Evolutionary conservation across 2,113 vertebrate species (phyloP), one percentile per base, ranked within the genome.

Genomic region (Lophius piscatorius): DNA sequence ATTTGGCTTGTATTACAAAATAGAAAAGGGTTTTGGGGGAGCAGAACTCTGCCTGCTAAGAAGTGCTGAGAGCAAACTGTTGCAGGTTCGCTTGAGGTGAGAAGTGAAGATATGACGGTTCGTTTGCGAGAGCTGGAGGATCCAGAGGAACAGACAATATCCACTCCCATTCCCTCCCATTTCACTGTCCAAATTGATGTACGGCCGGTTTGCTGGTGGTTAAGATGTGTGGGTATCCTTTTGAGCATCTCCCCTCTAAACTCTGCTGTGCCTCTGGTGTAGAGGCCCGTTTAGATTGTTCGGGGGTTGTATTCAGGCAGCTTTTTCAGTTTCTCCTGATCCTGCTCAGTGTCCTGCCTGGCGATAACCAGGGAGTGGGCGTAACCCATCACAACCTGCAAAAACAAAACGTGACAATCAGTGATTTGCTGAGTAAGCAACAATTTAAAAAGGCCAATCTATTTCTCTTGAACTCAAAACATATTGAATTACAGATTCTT

Each of bases 241-340:
- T 54, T 17, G 62, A 54, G 39, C 28, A 12, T 13, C 66, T 35
- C 69, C 31, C 77, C 35, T 51, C 61, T 40, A 28, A 78, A 42
- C 82, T 46, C 52, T 70, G 47, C 69, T 74, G n/a, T 44, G 66
- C 60, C 60, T 34, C 39, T 24, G 6, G 35, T 45, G 21, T 36
- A 12, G 46, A 2, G 14, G 9, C 18, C n/a, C 36, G 0, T 55
- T 95, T 91, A 97, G 90, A 98, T 88, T 56, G 94, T 96, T 65
- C 96, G 93, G 1, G 97, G 97, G 80, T 95, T 98, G 88, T 98
- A 98, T 73, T 98, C 97, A 0, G 96, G 96, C 62, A 98, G 91
- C 81, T 95, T 95, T 86, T 93, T 93, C 42, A 97, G 87, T 84
- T 87, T 95, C 79, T 98, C 96, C 46, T 93, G 86, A 38, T 98